phyloP scores from a whole-genome alignment of 2,888 invertebrate species.

The Microctonus aethiopoides region DNA sequence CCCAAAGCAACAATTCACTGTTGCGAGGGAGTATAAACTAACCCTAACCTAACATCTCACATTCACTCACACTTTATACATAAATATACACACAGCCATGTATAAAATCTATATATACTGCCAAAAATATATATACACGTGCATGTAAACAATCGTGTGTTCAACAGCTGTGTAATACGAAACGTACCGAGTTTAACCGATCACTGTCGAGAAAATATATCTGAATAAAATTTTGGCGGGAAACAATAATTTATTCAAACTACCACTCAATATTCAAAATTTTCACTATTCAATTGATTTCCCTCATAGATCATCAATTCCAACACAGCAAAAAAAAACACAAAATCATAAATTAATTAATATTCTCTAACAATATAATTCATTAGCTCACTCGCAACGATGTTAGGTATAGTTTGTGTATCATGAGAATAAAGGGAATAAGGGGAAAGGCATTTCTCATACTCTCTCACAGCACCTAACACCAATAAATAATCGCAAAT shows the following conservation, averaged over 20 bases:
- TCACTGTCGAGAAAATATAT: neutral
- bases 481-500: neutral
- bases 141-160: slow-evolving; percentile 30
- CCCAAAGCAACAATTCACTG: neutral
- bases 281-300: no score
- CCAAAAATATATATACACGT: neutral
- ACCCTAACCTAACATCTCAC: no score
- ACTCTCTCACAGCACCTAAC: neutral
- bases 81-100: no score
- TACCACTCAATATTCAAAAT: neutral
- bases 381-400: no score
- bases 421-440: neutral
- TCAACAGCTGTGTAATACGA: slow-evolving; percentile 33
- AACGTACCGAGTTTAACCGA: slow-evolving; percentile 19
- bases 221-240: neutral
- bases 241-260: no score
- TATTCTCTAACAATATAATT: no score
- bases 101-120: neutral
- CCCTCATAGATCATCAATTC: no score
- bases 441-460: neutral
- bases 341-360: no score
- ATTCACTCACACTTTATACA: no score
- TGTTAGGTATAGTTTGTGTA: neutral
- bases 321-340: no score
- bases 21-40: neutral